Conservation (phyloP, 2,797 vertebrate genomes). For the Neostethus bicornis region DNA sequence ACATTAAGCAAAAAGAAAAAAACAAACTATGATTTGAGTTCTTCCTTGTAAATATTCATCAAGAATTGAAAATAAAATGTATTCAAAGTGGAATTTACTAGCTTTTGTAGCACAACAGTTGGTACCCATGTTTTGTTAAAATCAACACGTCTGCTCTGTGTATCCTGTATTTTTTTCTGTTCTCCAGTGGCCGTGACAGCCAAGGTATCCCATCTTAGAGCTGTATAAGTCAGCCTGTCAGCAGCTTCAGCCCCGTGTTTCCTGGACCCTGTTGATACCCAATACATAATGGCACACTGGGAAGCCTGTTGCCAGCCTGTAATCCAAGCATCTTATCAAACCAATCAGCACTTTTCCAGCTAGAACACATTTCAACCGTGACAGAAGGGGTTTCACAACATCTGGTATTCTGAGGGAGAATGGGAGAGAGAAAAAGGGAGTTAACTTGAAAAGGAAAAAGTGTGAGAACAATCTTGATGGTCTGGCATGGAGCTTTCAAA, state of each 20-base stretch:
- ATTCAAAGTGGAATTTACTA: neutral
- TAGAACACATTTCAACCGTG: slow-evolving; percentile 67
- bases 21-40: neutral
- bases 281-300: slow-evolving; percentile 56
- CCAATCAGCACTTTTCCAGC: slow-evolving; percentile 71
- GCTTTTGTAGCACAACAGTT: slow-evolving; percentile 12
- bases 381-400: slow-evolving; percentile 69
- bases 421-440: slow-evolving; percentile 25
- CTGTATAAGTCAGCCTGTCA: slow-evolving; percentile 60
- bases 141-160: slow-evolving; percentile 18
- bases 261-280: slow-evolving; percentile 63
- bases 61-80: neutral
- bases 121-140: slow-evolving; percentile 32
- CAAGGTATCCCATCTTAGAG: slow-evolving; percentile 52
- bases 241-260: slow-evolving; percentile 55
- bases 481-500: slow-evolving; percentile 55
- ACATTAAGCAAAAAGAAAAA: too few relatives aligned
- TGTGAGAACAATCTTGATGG: slow-evolving; percentile 62
- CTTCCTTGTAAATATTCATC: neutral
- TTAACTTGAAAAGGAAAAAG: slow-evolving; percentile 45
- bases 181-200: slow-evolving; percentile 57
- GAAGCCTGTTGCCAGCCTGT: slow-evolving; percentile 59
- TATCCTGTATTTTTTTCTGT: slow-evolving; percentile 25
- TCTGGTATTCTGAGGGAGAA: slow-evolving; percentile 49
- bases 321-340: slow-evolving; percentile 74